phyloP scores from a whole-genome alignment of 2,888 invertebrate genomes.

The Ethmia dodecea region DNA sequence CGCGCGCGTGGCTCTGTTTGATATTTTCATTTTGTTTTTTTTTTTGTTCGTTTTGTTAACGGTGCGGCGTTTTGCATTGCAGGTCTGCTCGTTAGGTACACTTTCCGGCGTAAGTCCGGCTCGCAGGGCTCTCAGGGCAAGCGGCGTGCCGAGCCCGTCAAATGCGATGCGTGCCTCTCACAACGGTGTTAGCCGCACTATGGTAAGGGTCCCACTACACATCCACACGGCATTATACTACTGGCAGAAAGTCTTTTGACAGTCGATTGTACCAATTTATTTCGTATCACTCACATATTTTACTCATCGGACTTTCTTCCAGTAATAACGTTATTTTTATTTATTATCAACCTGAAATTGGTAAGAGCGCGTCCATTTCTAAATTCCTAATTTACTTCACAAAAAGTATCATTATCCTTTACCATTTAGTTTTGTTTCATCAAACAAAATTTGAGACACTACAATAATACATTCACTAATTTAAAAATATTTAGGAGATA shows the following conservation, averaged over 20 bases:
- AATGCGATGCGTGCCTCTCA: conserved; percentile 77
- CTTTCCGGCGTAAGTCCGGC: conserved; percentile 78
- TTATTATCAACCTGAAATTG: conserved; percentile 30
- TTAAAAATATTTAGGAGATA: conserved; percentile 20
- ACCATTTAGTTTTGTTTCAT: conserved; percentile 28
- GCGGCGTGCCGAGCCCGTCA: conserved; percentile 72
- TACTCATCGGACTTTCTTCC: conserved; percentile 29
- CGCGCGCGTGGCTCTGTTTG: conserved; percentile 58
- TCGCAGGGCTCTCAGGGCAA: conserved; percentile 73
- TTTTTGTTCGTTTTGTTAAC: conserved; percentile 72
- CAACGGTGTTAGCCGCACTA: conserved; percentile 75
- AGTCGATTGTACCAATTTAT: neutral
- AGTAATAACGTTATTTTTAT: conserved; percentile 30
- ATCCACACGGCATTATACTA: conserved; percentile 36
- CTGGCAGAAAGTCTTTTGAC: conserved; percentile 36
- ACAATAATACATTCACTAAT: conserved; percentile 17
- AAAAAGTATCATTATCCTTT: conserved; percentile 28
- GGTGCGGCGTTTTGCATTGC: conserved; percentile 77
- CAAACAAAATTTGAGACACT: conserved; percentile 22
- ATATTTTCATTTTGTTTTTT: conserved; percentile 60
- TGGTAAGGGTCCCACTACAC: conserved; percentile 58
- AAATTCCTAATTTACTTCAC: conserved; percentile 31
- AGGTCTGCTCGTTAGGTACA: conserved; percentile 80
- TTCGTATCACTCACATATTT: neutral
- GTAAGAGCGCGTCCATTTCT: conserved; percentile 59